These are phyloP conservation scores for Daktulosphaira vitifoliae DNA, from an alignment of 1,140 invertebrate genomes.

Conservation along the genomic window DNA sequence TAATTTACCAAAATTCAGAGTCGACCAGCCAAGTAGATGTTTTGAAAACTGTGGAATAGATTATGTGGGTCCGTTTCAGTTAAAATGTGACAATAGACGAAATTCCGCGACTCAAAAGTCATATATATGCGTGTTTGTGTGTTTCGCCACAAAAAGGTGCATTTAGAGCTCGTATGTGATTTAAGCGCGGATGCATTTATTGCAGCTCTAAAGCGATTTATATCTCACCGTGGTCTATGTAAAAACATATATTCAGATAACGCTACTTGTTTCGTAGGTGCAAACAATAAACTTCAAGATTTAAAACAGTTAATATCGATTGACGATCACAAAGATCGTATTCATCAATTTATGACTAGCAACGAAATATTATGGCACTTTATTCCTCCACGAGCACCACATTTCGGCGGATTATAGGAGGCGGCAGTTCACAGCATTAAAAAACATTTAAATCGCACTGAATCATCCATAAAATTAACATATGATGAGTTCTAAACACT, in stretches of 20 bases:
- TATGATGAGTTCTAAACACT: constrained; percentile 37
- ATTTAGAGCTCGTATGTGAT: constrained; percentile 41
- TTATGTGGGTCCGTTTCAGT: background rate
- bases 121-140: constrained; percentile 40
- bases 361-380: constrained; percentile 44
- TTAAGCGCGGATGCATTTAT: constrained; percentile 39
- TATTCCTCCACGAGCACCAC: constrained; percentile 43
- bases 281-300: constrained; percentile 23
- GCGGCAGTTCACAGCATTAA: constrained; percentile 43
- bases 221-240: constrained; percentile 40
- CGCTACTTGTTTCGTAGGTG: constrained; percentile 44
- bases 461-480: constrained; percentile 35
- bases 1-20: background rate
- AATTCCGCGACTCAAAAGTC: constrained; percentile 33
- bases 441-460: constrained; percentile 39
- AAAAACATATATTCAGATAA: constrained; percentile 41
- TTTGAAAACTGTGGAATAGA: constrained; percentile 11
- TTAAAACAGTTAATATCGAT: background rate
- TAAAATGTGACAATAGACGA: background rate
- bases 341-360: background rate
- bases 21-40: background rate
- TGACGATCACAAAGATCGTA: background rate
- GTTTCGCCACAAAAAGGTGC: constrained; percentile 39
- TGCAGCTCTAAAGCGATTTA: constrained; percentile 42
- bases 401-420: constrained; percentile 46